phyloP scores from a whole-genome alignment of 2,113 vertebrate species.

The Oryzias curvinotus region DNA sequence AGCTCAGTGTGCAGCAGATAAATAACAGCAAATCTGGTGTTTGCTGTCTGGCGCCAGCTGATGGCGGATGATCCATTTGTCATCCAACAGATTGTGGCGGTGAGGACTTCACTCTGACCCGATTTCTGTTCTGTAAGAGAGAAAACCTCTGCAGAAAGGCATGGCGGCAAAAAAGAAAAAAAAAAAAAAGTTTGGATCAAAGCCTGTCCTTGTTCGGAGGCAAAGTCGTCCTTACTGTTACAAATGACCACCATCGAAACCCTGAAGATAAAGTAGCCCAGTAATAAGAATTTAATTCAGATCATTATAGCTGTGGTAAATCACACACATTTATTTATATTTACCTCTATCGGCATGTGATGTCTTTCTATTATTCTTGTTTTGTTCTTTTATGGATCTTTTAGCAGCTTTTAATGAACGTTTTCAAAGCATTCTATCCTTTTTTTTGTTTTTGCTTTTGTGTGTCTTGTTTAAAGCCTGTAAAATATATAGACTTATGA shows the following conservation, averaged over 20 bases:
- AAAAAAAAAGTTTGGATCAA: not conserved
- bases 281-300: not conserved
- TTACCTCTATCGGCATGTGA: not conserved
- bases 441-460: too few species aligned
- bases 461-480: too few species aligned
- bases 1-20: constrained; percentile 3
- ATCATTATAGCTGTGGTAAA: not conserved
- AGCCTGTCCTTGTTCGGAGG: not conserved
- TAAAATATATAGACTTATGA: too few species aligned
- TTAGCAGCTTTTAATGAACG: too few species aligned
- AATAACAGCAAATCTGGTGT: constrained; percentile 5
- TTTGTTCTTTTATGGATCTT: not conserved
- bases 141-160: not conserved
- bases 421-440: too few species aligned
- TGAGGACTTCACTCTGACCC: not conserved
- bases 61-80: constrained; percentile 1
- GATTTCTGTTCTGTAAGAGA: not conserved
- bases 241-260: not conserved
- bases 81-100: constrained; percentile 2
- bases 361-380: not conserved
- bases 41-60: constrained; percentile 19
- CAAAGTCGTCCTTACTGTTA: not conserved
- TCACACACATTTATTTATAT: not conserved
- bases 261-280: not conserved
- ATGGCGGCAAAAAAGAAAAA: too few species aligned